phyloP scores from a whole-genome alignment of 2,113 vertebrate species.

The Glareola pratincola region DNA sequence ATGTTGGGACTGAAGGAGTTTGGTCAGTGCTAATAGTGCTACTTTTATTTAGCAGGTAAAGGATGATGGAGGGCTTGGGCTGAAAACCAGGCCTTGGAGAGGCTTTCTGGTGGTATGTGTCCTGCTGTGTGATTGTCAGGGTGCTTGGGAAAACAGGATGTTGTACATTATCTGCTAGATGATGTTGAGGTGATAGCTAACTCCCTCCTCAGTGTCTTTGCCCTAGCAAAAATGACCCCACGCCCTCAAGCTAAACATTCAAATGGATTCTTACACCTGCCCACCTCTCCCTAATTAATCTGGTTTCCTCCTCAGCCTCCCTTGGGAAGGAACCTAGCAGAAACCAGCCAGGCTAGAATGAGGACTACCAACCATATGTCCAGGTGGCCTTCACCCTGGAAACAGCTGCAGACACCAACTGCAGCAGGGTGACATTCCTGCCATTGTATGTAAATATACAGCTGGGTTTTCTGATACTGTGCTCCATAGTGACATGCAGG shows the following conservation, averaged over 20 bases:
- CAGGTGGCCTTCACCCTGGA: neutral
- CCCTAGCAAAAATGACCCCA: neutral
- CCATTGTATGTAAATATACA: neutral
- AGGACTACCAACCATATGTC: neutral
- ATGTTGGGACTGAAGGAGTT: neutral
- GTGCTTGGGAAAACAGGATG: neutral
- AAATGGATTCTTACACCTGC: neutral
- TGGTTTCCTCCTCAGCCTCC: neutral
- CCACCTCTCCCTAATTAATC: neutral
- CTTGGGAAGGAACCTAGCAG: neutral
- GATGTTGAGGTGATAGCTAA: neutral
- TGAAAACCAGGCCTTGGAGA: neutral
- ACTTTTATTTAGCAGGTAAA: neutral
- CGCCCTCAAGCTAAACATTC: neutral
- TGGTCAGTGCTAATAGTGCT: neutral
- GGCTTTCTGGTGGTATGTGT: neutral
- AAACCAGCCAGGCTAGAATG: neutral
- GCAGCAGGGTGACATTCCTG: neutral
- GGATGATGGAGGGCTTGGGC: neutral
- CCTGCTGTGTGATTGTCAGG: neutral
- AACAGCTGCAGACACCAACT: neutral
- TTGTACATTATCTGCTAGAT: neutral
- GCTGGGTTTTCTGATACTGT: neutral
- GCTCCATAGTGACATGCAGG: rapidly evolving
- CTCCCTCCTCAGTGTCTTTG: neutral